Evolutionary conservation across 2,888 invertebrate genomes (phyloP).

Genomic region (Pocota personata): DNA sequence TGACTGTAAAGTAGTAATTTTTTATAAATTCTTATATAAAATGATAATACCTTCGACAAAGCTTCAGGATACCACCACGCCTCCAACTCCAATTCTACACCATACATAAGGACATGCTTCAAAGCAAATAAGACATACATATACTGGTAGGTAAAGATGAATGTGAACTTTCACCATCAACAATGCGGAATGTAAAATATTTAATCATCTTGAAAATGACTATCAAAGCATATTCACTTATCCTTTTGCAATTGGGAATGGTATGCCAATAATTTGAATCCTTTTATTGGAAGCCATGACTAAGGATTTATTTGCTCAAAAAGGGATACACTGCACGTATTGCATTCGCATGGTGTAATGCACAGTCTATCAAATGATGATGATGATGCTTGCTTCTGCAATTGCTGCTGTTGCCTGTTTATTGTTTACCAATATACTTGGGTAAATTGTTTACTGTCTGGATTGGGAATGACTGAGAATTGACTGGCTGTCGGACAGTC

Average conservation of each 20-base stretch:
- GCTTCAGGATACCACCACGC: background rate
- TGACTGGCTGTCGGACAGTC: slow-evolving; percentile 4
- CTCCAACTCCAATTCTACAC: no score
- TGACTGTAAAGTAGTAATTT: no score
- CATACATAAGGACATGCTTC: background rate
- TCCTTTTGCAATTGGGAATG: slow-evolving; percentile 38
- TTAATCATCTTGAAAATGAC: slow-evolving; percentile 71
- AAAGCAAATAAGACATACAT: background rate
- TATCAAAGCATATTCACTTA: slow-evolving; percentile 55
- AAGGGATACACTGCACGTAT: slow-evolving; percentile 39
- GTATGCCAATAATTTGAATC: slow-evolving; percentile 67
- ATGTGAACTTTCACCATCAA: slow-evolving; percentile 6
- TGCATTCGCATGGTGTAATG: slow-evolving; percentile 28
- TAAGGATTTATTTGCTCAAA: slow-evolving; percentile 62
- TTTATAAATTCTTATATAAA: no score
- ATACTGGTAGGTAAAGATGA: background rate
- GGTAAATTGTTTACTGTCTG: slow-evolving; percentile 73
- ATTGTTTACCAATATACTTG: slow-evolving; percentile 69
- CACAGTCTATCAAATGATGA: slow-evolving; percentile 52
- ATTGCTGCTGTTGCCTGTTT: slow-evolving; percentile 45
- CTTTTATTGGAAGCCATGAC: slow-evolving; percentile 56
- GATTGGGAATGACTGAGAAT: slow-evolving; percentile 53
- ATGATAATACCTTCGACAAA: no score
- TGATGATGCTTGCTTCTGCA: slow-evolving; percentile 40
- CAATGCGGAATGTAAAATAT: slow-evolving; percentile 56